Base-by-base conservation (phyloP, 2,797 vertebrate genomes). In the Corythornis leucogaster region DNA sequence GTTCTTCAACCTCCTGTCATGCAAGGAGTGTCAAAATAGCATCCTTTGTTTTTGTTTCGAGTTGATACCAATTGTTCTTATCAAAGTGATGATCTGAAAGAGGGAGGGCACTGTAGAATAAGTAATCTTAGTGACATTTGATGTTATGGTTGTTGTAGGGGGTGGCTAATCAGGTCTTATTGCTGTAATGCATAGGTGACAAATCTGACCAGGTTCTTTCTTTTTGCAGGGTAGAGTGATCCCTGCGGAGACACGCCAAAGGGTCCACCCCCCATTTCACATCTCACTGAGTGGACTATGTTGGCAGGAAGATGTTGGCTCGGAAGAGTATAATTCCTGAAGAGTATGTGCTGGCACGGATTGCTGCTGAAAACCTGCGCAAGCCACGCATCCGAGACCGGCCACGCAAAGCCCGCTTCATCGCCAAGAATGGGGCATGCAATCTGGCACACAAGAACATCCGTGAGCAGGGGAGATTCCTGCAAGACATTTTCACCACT, bases 391-490 rank as follows among this genome's bases (percentile, higher is more conserved):
- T 99, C 96, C 97, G 98, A 8, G 99, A 99, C 98, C 98, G 98
- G 38, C 98, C 99, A 0, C 98, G 99, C 89, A 99, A 99, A 85
- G 99, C 99, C 53, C 99, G 99, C 93, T 99, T 99, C 97, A 99
- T 99, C 33, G 99, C 99, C 97, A 99, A 99, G 91, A 99, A 98
- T 8, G 99, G 99, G 38, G 98, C 99, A 0, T 99, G 99, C 97
- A 99, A 99, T 97, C 89, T 99, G 97, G 99, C 99, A 16, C 99
- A 99, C 96, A 99, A 99, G 97, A 99, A 99, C 97, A 99, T 99
- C 96, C 98, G 99, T 0, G 99, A 99, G 95, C 99, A 99, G 95
- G 99, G 99, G 9, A 95, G 99, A 12, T 99, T 99, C 97, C 97
- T 99, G 70, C 99, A 99, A 95, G 99, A 99, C 95, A 99, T 99